Evolutionary conservation across 1,140 invertebrate species (phyloP).

Genomic region (Spodoptera frugiperda): DNA sequence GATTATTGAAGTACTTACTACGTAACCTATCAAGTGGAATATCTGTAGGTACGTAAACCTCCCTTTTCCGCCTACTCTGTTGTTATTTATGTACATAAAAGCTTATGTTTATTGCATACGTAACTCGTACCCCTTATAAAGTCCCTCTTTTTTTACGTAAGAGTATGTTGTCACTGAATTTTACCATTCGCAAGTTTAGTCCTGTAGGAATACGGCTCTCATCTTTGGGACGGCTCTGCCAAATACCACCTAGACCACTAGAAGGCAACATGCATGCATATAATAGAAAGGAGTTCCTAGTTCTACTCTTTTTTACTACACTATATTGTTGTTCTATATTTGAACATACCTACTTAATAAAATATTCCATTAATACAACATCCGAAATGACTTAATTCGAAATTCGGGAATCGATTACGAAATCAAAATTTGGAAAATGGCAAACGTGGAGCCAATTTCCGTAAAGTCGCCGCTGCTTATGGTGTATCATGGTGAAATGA

Average conservation of each 20-base stretch:
- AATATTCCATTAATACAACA: not conserved
- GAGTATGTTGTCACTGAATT: too few species aligned
- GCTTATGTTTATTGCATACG: not conserved
- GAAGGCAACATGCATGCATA: too few species aligned
- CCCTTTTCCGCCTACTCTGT: not conserved
- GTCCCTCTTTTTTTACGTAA: too few species aligned
- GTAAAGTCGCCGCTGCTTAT: conserved; percentile 14
- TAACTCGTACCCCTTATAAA: not conserved
- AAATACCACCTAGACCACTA: too few species aligned
- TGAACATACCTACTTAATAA: not conserved
- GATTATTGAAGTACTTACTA: too few species aligned
- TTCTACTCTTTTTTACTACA: not conserved
- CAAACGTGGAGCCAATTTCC: conserved; percentile 44
- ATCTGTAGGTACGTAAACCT: not conserved
- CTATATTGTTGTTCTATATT: too few species aligned
- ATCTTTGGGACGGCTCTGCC: too few species aligned
- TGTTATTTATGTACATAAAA: not conserved
- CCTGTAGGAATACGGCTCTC: too few species aligned
- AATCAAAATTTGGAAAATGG: conserved; percentile 26
- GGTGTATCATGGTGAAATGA: conserved; percentile 21
- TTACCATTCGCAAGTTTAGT: too few species aligned
- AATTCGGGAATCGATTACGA: conserved; percentile 16
- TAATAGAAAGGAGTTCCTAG: too few species aligned
- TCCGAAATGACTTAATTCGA: not conserved
- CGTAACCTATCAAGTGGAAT: too few species aligned